A percentile compares a stretch with the other conserved stretches of the same genome.
Evolutionary conservation across 2,888 invertebrate genomes (phyloP).

Genomic region (Deroplatys truncata): DNA sequence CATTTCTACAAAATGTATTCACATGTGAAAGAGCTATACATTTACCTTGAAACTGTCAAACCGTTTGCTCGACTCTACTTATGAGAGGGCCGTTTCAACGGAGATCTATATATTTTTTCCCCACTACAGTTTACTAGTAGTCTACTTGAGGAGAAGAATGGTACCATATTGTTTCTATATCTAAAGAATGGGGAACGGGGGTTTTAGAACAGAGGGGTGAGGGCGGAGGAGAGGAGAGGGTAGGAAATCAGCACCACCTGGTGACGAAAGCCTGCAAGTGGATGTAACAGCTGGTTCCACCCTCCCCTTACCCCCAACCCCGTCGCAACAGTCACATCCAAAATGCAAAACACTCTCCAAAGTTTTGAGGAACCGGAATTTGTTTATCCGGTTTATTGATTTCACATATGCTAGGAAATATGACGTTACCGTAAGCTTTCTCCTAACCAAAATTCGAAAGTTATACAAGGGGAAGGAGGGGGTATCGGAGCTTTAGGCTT

Average conservation of each 20-base stretch:
- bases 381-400: background rate
- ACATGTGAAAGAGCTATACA: background rate
- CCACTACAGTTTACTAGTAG: background rate
- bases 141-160: background rate
- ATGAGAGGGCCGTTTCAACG: background rate
- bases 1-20: background rate
- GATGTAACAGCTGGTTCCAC: conserved; percentile 31
- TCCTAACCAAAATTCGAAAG: background rate
- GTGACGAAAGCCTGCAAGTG: conserved; percentile 25
- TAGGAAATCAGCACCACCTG: conserved; percentile 31
- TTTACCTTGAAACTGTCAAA: background rate
- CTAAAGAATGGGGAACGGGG: conserved; percentile 13
- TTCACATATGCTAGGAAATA: background rate
- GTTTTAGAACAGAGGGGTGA: background rate
- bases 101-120: background rate
- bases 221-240: conserved; percentile 6
- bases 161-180: conserved; percentile 24
- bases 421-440: background rate
- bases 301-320: conserved; percentile 31
- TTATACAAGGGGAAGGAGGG: background rate
- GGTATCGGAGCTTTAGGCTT: too few relatives aligned
- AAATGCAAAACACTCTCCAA: conserved; percentile 5
- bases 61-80: background rate
- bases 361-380: background rate
- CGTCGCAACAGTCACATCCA: conserved; percentile 5